These are phyloP conservation scores for Sebastes iracundus DNA, from an alignment of 2,797 vertebrate species.

Conservation along the genomic window DNA sequence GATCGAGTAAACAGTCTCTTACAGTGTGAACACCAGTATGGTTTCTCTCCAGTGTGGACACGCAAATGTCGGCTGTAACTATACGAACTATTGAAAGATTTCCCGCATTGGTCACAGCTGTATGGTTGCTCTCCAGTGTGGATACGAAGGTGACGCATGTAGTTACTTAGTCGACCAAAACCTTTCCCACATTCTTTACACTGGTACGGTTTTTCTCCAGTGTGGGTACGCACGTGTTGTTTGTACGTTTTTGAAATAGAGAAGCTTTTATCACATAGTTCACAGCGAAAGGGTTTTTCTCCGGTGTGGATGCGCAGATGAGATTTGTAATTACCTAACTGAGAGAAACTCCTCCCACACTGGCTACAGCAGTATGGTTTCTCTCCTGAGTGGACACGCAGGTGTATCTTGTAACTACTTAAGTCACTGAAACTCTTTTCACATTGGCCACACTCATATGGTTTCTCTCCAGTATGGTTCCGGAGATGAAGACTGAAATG, in stretches of 20 bases:
- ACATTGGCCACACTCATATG: conserved; percentile 40
- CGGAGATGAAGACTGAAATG: conserved; percentile 47
- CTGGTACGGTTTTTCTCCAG: conserved; percentile 38
- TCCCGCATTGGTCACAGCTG: conserved; percentile 47
- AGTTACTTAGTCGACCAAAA: conserved; percentile 46
- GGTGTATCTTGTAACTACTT: conserved; percentile 43
- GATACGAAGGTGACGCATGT: conserved; percentile 49
- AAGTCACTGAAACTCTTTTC: conserved; percentile 46
- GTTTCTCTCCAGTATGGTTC: conserved; percentile 53
- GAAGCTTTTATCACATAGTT: conserved; percentile 39
- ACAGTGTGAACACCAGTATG: conserved; percentile 50
- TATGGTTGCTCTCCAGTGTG: conserved; percentile 46
- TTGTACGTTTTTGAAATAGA: conserved; percentile 30
- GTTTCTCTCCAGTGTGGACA: conserved; percentile 51
- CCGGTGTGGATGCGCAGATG: conserved; percentile 50
- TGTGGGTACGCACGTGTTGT: conserved; percentile 39
- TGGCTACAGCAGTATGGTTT: conserved; percentile 49
- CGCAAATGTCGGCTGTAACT: conserved; percentile 47
- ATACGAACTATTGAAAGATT: conserved; percentile 40
- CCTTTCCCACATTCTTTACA: conserved; percentile 46
- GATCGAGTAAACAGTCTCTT: conserved; percentile 41
- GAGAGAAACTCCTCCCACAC: conserved; percentile 49
- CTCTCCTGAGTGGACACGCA: conserved; percentile 54
- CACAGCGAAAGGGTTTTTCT: conserved; percentile 47
- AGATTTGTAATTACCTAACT: conserved; percentile 43